Conservation (phyloP, 2,797 vertebrate species). For the Halcyon smyrnensis region DNA sequence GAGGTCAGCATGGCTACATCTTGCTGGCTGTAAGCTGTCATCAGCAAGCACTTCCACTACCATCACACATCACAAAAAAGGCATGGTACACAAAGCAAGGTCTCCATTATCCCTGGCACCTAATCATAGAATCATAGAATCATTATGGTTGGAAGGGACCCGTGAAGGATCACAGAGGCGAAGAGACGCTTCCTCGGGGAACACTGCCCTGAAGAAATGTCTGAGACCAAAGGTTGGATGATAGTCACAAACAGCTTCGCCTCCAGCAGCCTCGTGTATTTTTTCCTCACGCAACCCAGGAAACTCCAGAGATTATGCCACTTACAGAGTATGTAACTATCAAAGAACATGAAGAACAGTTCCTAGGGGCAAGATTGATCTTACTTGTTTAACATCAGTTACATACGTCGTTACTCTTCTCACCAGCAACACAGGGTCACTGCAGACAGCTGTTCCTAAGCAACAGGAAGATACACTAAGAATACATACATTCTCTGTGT, state of each 20-base stretch:
- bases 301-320: not conserved
- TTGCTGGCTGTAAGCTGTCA: not conserved
- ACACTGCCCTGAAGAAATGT: not conserved
- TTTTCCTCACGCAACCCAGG: not conserved
- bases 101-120: not conserved
- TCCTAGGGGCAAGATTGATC: slow-evolving; percentile 34
- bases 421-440: not conserved
- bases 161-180: not conserved
- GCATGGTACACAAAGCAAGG: not conserved
- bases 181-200: not conserved
- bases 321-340: not conserved
- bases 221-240: not conserved
- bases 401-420: not conserved
- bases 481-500: not conserved
- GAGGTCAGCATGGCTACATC: not conserved
- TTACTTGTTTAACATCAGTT: slow-evolving; percentile 23
- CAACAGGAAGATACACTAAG: not conserved
- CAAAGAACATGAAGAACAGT: slow-evolving; percentile 1
- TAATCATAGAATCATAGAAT: not conserved
- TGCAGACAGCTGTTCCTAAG: slow-evolving; percentile 50
- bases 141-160: too few species aligned
- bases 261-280: not conserved
- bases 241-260: not conserved
- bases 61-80: not conserved
- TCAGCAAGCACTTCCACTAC: not conserved